phyloP scores from a whole-genome alignment of 2,888 invertebrate genomes.

The Drosophila pseudotakahashii region DNA sequence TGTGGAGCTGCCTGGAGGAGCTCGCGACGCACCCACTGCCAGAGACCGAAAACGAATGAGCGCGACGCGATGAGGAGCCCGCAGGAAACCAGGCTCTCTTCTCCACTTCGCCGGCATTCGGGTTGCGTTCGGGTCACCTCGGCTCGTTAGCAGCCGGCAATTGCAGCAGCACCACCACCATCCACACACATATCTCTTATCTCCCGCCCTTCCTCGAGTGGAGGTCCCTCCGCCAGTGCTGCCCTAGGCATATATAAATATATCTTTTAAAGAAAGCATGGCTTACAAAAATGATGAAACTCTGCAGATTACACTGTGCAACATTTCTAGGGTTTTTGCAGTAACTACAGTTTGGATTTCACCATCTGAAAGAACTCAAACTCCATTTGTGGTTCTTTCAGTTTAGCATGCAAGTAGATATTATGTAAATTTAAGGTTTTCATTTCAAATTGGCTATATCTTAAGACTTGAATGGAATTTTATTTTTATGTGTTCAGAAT shows the following conservation, averaged over 20 bases:
- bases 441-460: too few relatives aligned
- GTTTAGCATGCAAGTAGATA: too few relatives aligned
- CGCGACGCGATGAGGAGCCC: conserved; percentile 11
- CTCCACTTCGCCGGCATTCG: conserved; percentile 3
- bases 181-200: neutral
- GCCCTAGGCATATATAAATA: neutral
- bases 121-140: conserved; percentile 17
- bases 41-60: conserved; percentile 59
- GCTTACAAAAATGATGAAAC: too few relatives aligned
- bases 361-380: too few relatives aligned
- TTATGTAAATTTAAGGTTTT: too few relatives aligned
- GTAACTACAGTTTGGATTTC: too few relatives aligned
- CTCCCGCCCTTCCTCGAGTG: neutral
- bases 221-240: conserved; percentile 5
- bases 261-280: neutral
- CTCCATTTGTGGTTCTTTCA: too few relatives aligned
- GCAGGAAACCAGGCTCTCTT: conserved; percentile 10
- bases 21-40: conserved; percentile 32
- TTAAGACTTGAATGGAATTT: too few relatives aligned
- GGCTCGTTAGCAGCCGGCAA: conserved; percentile 30
- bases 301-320: too few relatives aligned
- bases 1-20: conserved; percentile 11
- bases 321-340: too few relatives aligned
- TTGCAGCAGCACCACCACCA: conserved; percentile 23
- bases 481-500: too few relatives aligned